Base-by-base conservation (phyloP, 2,888 invertebrate species). In the Pyrochroa serraticornis region DNA sequence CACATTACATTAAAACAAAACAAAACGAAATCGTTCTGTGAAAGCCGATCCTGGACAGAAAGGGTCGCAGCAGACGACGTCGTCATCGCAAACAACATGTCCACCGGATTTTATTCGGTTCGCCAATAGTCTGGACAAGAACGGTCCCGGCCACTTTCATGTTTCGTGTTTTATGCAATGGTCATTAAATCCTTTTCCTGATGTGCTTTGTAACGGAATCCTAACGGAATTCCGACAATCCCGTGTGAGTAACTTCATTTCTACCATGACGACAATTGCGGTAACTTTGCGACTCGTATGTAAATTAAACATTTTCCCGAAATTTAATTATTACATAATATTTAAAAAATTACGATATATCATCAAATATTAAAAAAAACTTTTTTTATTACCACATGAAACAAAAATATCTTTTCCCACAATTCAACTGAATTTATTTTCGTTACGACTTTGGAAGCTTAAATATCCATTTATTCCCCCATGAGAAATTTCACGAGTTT, bases 91-190 rank as follows among this genome's bases (percentile, higher is more conserved):
- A 61, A 54, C 42, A 62, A 60, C 65, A 63, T 60, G 55, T 62
- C 63, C 62, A 51, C 63, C 62, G 65, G 58, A 70, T 69, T 69
- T 70, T 67, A 65, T 62, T 62, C 60, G 64, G 62, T 67, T 63
- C 60, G 58, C 62, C 65, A 47, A 68, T 65, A 65, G 62, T 58
- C 55, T 48, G 50, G 49, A 55, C 51, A 58, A 60, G 58, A 60
- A 56, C 60, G 56, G 54, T 22, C 22, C 51, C 65, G 62, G 59
- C 60, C 64, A 67, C 65, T 66, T 68, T 63, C 65, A 65, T 69
- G 68, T 67, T 66, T 67, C 59, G 63, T 63, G 64, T 69, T 70
- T 67, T 68, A 70, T 69, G 62, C 65, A 66, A 62, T 62, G 64
- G 64, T 68, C 68, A 70, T 69, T 70, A 68, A 68, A 66, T 68